Evolutionary conservation across 2,888 invertebrate genomes (phyloP).

Genomic region (Phalangium opilio): DNA sequence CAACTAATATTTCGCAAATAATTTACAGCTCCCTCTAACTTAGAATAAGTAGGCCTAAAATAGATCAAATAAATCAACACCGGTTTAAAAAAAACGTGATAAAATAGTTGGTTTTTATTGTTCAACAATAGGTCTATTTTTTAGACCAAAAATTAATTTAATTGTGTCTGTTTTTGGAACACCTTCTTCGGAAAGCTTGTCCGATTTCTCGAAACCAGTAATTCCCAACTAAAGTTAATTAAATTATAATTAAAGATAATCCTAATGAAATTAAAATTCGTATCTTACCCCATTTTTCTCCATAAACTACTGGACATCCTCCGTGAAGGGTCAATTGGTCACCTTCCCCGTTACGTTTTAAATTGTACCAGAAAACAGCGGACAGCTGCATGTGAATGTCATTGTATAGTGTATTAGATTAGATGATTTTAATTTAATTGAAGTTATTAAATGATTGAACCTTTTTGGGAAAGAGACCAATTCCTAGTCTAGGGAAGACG

Average conservation of each 20-base stretch:
- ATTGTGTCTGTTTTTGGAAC: constrained; percentile 10
- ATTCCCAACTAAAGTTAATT: constrained; percentile 39
- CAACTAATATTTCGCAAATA: too few relatives aligned
- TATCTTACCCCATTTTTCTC: constrained; percentile 63
- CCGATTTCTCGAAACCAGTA: constrained; percentile 39
- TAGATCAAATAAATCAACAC: too few relatives aligned
- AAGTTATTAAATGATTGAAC: constrained; percentile 3
- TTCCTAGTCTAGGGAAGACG: constrained; percentile 76
- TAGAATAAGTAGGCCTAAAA: too few relatives aligned
- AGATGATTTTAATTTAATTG: neutral
- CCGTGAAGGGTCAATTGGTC: constrained; percentile 83
- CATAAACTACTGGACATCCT: constrained; percentile 92
- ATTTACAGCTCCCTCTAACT: too few relatives aligned
- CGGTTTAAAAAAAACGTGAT: too few relatives aligned
- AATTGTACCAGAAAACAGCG: constrained; percentile 89
- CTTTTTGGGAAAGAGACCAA: constrained; percentile 69
- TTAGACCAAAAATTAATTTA: neutral
- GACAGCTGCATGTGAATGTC: constrained; percentile 45
- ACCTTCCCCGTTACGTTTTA: constrained; percentile 79
- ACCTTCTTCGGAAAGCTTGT: constrained; percentile 29
- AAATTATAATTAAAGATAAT: neutral
- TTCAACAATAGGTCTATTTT: too few relatives aligned
- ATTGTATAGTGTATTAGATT: neutral
- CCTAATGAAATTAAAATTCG: neutral
- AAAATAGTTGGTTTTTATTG: too few relatives aligned